These are phyloP conservation scores for Beroe ovata DNA, from an alignment of 37 sponge, comb jelly and placozoan species.

Conservation along the genomic window DNA sequence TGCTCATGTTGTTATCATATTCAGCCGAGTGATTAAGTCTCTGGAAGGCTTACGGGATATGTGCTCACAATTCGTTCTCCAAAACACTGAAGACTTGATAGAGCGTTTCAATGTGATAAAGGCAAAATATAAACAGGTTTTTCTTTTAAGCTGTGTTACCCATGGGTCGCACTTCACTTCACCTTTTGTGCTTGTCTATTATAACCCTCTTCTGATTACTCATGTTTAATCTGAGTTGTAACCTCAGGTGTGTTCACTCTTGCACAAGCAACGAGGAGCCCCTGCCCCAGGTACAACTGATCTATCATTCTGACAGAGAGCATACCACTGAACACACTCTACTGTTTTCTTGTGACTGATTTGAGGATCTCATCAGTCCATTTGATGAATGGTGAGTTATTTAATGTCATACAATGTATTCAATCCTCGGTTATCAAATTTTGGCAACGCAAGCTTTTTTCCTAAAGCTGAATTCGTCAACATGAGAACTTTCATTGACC, in stretches of 20 bases:
- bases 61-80: background rate
- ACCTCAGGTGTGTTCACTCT: slow-evolving; percentile 18
- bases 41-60: slow-evolving; percentile 17
- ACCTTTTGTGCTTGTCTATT: too few relatives aligned
- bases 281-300: background rate
- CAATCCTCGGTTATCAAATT: too few relatives aligned
- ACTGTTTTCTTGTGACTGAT: too few relatives aligned
- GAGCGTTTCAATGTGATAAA: slow-evolving; percentile 15
- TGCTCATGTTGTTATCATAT: background rate
- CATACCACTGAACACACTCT: background rate
- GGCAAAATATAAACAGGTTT: slow-evolving; percentile 61
- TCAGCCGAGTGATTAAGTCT: slow-evolving; percentile 20
- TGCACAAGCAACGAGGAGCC: background rate
- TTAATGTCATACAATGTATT: background rate
- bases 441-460: too few relatives aligned
- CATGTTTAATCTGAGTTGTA: too few relatives aligned
- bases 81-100: slow-evolving; percentile 51
- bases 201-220: too few relatives aligned
- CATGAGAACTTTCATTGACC: too few relatives aligned
- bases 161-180: background rate
- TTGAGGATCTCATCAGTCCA: too few relatives aligned
- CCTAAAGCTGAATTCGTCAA: too few relatives aligned
- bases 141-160: too few relatives aligned
- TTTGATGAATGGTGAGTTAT: background rate
- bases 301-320: slow-evolving; percentile 16